These are phyloP conservation scores for Megalops atlanticus DNA, from an alignment of 2,113 vertebrate genomes.

Conservation along the genomic window DNA sequence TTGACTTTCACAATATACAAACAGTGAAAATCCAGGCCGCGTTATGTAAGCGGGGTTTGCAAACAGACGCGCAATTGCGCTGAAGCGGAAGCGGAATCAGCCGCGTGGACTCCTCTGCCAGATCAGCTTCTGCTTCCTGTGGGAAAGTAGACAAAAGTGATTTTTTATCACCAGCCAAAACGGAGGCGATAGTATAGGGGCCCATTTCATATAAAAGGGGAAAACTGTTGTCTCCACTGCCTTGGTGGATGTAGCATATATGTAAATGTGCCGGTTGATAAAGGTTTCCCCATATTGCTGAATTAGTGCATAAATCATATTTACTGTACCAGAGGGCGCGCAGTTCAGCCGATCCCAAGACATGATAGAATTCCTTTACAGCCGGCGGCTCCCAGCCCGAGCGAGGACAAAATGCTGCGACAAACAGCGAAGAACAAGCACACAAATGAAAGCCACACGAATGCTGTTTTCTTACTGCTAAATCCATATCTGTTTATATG, in stretches of 20 bases:
- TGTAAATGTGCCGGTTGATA: not conserved
- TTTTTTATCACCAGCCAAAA: not conserved
- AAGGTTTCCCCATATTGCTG: not conserved
- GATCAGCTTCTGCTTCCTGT: not conserved
- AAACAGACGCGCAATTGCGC: not conserved
- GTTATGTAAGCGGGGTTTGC: not conserved
- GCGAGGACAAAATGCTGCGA: slow-evolving; percentile 36
- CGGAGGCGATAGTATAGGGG: not conserved
- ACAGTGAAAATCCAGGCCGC: not conserved
- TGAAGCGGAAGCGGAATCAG: not conserved
- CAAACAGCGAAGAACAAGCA: slow-evolving; percentile 34
- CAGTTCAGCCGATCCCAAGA: not conserved
- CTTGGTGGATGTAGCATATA: not conserved
- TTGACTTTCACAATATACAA: not conserved
- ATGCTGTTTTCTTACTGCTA: not conserved
- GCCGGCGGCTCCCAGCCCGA: no score
- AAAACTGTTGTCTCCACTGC: not conserved
- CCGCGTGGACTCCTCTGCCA: not conserved
- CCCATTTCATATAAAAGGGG: not conserved
- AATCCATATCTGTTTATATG: not conserved
- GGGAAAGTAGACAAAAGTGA: not conserved
- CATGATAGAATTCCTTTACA: no score
- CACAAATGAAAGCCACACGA: not conserved
- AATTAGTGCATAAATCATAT: not conserved
- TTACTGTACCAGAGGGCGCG: not conserved